Evolutionary conservation across 1,140 invertebrate species (phyloP).

Genomic region (Cotesia typhae): DNA sequence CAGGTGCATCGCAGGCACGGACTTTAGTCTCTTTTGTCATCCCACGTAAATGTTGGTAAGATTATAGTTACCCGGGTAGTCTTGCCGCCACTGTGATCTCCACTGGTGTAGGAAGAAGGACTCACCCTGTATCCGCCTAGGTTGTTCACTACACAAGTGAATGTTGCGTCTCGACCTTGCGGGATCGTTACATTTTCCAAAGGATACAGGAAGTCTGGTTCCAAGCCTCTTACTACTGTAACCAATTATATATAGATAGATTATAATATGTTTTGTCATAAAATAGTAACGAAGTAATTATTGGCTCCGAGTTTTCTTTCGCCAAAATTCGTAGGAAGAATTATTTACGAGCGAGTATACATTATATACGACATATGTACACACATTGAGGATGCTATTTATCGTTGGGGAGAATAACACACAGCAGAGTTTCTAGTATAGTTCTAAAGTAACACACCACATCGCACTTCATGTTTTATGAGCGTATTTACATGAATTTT

Average conservation of each 20-base stretch:
- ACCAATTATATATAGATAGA: slow-evolving; percentile 6
- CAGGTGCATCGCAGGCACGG: slow-evolving; percentile 50
- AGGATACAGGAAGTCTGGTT: slow-evolving; percentile 85
- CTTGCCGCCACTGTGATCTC: slow-evolving; percentile 71
- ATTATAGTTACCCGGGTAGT: slow-evolving; percentile 64
- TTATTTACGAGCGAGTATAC: too few species aligned
- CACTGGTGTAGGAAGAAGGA: slow-evolving; percentile 78
- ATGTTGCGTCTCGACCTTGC: slow-evolving; percentile 86
- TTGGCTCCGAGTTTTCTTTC: too few species aligned
- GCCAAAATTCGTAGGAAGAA: too few species aligned
- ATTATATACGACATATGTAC: too few species aligned
- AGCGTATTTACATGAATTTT: slow-evolving; percentile 60
- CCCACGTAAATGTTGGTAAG: slow-evolving; percentile 52
- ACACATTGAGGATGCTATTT: too few species aligned
- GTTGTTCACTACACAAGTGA: slow-evolving; percentile 90
- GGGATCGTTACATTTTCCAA: slow-evolving; percentile 87
- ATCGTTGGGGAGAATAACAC: too few species aligned
- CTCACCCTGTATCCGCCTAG: slow-evolving; percentile 92
- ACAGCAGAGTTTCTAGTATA: background rate
- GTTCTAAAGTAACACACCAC: slow-evolving; percentile 43
- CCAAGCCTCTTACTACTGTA: slow-evolving; percentile 72
- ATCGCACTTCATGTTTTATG: slow-evolving; percentile 57
- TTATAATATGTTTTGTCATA: too few species aligned
- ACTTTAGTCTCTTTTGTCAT: too few species aligned
- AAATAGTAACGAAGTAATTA: too few species aligned